Evolutionary conservation across 2,888 invertebrate genomes (phyloP).

Genomic region (Seira sanloemensis): DNA sequence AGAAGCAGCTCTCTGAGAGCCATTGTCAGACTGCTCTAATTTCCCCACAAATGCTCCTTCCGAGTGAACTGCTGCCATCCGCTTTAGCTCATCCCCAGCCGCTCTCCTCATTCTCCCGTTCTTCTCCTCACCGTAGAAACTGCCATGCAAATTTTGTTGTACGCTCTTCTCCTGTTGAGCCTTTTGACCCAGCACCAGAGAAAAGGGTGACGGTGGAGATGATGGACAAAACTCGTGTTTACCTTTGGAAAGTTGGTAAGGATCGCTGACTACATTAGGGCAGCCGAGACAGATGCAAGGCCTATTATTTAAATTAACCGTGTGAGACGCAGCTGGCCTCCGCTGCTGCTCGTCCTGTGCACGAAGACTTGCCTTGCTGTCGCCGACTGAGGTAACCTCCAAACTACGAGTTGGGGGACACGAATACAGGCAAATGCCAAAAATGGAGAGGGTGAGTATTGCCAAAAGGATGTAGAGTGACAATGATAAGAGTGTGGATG

Average conservation of each 20-base stretch:
- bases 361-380: not conserved
- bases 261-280: not conserved
- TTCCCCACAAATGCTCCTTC: not conserved
- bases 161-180: not conserved
- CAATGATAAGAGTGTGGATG: not conserved
- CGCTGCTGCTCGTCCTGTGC: not conserved
- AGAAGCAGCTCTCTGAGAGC: not conserved
- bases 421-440: not conserved
- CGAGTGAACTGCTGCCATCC: not conserved
- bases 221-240: slow-evolving; percentile 21
- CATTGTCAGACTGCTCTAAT: not conserved
- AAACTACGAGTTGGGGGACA: not conserved
- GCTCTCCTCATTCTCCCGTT: not conserved
- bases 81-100: not conserved
- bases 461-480: not conserved
- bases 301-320: not conserved
- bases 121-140: not conserved
- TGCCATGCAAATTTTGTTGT: not conserved
- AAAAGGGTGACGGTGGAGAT: not conserved
- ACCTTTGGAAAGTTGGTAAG: not conserved
- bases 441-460: not conserved
- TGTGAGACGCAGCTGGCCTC: not conserved
- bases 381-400: not conserved
- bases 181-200: not conserved
- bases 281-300: not conserved